Percentiles rank a stretch among this genome's conserved stretches.
Evolutionary conservation across 1,140 invertebrate species (phyloP).

Genomic region (Episyrphus balteatus): DNA sequence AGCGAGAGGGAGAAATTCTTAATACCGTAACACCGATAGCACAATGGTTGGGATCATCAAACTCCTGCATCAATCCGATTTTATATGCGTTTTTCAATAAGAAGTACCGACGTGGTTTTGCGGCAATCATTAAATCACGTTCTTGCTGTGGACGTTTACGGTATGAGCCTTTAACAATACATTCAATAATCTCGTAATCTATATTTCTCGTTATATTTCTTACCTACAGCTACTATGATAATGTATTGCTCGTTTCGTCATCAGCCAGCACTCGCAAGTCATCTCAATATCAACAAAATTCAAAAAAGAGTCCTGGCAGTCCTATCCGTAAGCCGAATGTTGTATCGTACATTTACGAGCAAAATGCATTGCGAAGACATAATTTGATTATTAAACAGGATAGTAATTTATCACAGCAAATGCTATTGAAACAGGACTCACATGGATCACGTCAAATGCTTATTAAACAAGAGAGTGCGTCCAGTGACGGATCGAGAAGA

Average conservation of each 20-base stretch:
- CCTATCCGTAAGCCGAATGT: conserved; percentile 53
- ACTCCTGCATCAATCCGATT: conserved; percentile 91
- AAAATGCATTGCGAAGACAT: conserved; percentile 29
- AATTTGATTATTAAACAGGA: conserved; percentile 34
- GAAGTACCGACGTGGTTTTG: conserved; percentile 87
- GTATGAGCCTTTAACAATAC: conserved; percentile 33
- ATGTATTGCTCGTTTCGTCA: conserved; percentile 69
- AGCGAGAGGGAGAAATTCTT: conserved; percentile 61
- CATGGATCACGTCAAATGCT: conserved; percentile 33
- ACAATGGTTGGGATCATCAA: conserved; percentile 92
- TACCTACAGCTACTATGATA: conserved; percentile 59
- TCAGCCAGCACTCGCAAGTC: conserved; percentile 70
- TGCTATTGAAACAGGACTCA: conserved; percentile 35
- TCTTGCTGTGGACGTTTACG: conserved; percentile 71
- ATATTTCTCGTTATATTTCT: background rate
- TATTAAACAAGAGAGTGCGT: conserved; percentile 34
- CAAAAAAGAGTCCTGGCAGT: conserved; percentile 49
- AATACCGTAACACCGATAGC: conserved; percentile 78
- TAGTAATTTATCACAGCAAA: conserved; percentile 34
- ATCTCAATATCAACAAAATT: conserved; percentile 66
- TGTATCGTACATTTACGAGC: conserved; percentile 59
- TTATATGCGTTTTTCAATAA: conserved; percentile 97
- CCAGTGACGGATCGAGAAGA: conserved; percentile 26
- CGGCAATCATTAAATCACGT: conserved; percentile 73
- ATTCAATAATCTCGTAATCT: background rate